These are phyloP conservation scores for Myodes glareolus DNA, from an alignment of 2,113 vertebrate species.

Conservation along the genomic window DNA sequence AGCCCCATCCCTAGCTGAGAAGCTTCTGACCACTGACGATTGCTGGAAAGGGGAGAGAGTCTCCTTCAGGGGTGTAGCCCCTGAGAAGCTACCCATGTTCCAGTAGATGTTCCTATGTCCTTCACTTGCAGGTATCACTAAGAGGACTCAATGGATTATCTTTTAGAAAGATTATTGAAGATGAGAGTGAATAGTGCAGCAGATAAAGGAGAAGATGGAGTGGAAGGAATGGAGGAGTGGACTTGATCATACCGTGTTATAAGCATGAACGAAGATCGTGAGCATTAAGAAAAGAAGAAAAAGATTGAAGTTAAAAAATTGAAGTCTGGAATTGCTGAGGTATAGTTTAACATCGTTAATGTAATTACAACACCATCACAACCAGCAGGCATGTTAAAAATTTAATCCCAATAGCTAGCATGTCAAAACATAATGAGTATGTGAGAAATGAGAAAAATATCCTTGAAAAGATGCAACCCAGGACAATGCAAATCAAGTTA, in stretches of 20 bases:
- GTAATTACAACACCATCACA: slow-evolving; percentile 38
- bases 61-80: neutral
- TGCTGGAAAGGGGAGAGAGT: no score
- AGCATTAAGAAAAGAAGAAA: neutral
- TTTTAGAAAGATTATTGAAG: neutral
- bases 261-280: neutral
- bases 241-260: neutral
- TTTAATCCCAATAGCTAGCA: slow-evolving; percentile 26
- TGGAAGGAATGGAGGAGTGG: no score
- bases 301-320: neutral
- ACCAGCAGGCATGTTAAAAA: slow-evolving; percentile 37
- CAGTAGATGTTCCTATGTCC: neutral
- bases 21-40: neutral
- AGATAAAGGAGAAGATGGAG: no score
- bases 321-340: neutral
- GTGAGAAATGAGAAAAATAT: slow-evolving; percentile 16
- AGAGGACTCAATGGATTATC: neutral
- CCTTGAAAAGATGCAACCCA: neutral
- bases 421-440: slow-evolving; percentile 31
- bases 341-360: neutral
- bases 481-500: slow-evolving; percentile 30
- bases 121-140: no score
- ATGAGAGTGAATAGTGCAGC: no score
- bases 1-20: neutral
- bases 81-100: no score